Percentiles rank a stretch among this genome's conserved stretches.
These are phyloP conservation scores for Aphelocoma coerulescens DNA, from an alignment of 2,113 vertebrate genomes.

Conservation along the genomic window DNA sequence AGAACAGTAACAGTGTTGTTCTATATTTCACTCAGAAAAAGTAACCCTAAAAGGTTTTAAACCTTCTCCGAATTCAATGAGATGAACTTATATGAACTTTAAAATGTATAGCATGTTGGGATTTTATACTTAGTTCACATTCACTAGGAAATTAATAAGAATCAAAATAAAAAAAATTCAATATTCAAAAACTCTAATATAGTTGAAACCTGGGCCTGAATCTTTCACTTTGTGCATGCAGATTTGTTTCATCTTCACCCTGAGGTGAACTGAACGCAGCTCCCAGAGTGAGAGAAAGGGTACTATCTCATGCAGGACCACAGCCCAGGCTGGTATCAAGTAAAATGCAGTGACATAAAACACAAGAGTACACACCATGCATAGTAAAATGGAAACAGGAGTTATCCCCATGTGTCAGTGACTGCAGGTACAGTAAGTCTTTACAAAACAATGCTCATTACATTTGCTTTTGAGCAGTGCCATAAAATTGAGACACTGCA, in stretches of 20 bases:
- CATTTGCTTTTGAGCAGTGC: neutral
- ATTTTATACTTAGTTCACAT: neutral
- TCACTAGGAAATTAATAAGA: neutral
- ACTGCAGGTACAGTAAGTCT: neutral
- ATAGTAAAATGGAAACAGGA: accelerated
- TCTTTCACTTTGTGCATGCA: neutral
- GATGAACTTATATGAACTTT: neutral
- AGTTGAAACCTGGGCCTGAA: neutral
- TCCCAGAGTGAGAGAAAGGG: neutral
- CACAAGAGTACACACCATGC: neutral
- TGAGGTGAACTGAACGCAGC: neutral
- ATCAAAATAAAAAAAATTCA: neutral
- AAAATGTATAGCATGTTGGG: neutral
- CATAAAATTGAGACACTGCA: neutral
- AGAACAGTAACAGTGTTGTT: neutral
- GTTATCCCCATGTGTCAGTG: neutral
- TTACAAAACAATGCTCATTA: neutral
- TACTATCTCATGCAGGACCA: neutral
- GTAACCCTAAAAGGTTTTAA: neutral
- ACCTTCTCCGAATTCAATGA: neutral
- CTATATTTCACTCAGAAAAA: neutral
- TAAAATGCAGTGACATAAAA: neutral
- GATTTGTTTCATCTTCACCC: neutral
- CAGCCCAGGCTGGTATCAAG: neutral
- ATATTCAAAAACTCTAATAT: neutral